Conservation (phyloP, 2,888 invertebrate species). For the Spilarctia lutea region DNA sequence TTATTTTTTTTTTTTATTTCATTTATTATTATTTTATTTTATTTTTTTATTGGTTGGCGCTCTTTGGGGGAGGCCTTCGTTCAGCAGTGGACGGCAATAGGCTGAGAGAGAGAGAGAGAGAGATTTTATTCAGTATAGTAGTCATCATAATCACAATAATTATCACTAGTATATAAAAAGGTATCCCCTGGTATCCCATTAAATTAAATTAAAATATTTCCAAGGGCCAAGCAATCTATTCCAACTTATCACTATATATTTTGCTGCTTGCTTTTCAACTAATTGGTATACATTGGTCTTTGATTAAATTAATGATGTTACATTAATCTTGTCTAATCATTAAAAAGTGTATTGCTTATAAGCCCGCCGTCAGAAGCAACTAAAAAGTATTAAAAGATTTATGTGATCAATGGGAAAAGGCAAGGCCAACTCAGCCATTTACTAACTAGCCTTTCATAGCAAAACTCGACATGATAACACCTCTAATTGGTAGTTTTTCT, state of each 20-base stretch:
- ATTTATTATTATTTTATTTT: too few species aligned
- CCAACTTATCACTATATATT: neutral
- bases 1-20: too few species aligned
- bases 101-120: too few species aligned
- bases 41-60: too few species aligned
- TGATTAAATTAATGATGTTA: too few species aligned
- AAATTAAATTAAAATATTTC: neutral
- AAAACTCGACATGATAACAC: neutral
- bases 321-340: too few species aligned
- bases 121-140: neutral
- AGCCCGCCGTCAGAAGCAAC: neutral
- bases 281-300: neutral
- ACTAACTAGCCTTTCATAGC: neutral
- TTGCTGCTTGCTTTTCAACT: neutral
- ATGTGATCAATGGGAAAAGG: slow-evolving; percentile 1
- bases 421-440: slow-evolving; percentile 4
- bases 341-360: neutral
- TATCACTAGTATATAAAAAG: neutral
- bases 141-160: neutral
- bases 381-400: slow-evolving; percentile 1
- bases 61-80: too few species aligned
- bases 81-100: too few species aligned
- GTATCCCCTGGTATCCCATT: neutral
- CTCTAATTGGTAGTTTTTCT: neutral
- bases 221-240: neutral